Evolutionary conservation across 2,797 vertebrate species (phyloP).

Genomic region (Telmatherina bonti): DNA sequence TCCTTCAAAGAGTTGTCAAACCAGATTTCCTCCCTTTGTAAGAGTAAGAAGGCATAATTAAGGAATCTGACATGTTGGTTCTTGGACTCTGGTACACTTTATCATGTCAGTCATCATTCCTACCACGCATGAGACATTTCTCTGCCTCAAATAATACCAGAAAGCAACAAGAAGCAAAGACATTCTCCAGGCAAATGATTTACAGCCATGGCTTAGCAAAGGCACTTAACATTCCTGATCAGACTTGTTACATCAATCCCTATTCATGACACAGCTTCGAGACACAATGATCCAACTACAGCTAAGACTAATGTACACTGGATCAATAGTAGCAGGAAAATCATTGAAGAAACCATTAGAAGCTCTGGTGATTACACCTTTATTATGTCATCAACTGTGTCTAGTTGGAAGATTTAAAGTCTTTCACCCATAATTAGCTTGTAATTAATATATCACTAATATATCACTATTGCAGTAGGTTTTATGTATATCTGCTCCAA

Average conservation of each 20-base stretch:
- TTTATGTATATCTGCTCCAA: not conserved
- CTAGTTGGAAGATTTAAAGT: conserved; percentile 8
- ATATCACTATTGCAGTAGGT: no score
- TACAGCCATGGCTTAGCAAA: conserved; percentile 52
- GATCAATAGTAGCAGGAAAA: conserved; percentile 64
- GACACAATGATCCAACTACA: conserved; percentile 31
- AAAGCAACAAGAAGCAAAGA: conserved; percentile 31
- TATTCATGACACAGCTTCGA: conserved; percentile 15
- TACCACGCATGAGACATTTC: conserved; percentile 37
- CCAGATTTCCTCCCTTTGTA: conserved; percentile 77
- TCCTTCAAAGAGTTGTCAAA: conserved; percentile 72
- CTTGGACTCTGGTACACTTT: conserved; percentile 34
- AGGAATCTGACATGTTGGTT: conserved; percentile 61
- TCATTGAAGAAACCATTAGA: conserved; percentile 63
- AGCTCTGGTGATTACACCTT: conserved; percentile 53
- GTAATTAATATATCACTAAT: conserved; percentile 13
- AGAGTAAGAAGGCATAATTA: conserved; percentile 47
- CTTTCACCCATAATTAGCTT: conserved; percentile 2
- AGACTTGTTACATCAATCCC: conserved; percentile 53
- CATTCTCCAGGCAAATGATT: conserved; percentile 65
- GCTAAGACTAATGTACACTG: conserved; percentile 55
- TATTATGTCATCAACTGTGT: conserved; percentile 50
- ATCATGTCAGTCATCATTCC: conserved; percentile 26
- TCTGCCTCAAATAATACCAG: conserved; percentile 29
- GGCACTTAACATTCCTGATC: conserved; percentile 67